Conservation (phyloP, 2,113 vertebrate genomes). For the Mugil cephalus region DNA sequence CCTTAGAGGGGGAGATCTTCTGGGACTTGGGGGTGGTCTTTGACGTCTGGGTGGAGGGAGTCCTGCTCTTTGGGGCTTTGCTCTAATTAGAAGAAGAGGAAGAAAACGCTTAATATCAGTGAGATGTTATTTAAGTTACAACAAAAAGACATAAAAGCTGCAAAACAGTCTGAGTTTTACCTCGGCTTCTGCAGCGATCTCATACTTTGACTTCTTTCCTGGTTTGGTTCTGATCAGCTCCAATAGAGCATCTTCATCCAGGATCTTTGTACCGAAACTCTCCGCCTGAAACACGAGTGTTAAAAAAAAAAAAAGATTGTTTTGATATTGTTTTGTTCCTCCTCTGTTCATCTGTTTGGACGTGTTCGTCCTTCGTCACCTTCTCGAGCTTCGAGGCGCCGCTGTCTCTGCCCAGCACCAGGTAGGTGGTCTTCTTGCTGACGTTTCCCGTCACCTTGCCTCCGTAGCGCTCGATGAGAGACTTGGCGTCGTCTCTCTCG, state of each 20-base stretch:
- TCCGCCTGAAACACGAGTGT: constrained; percentile 85
- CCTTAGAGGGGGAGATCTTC: constrained; percentile 79
- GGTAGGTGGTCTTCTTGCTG: constrained; percentile 95
- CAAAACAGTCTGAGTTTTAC: constrained; percentile 69
- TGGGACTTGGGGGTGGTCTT: constrained; percentile 69
- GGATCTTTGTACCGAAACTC: constrained; percentile 90
- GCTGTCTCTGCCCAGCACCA: constrained; percentile 93
- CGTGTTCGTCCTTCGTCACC: constrained; percentile 73
- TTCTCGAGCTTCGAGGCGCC: constrained; percentile 94
- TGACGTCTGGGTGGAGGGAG: constrained; percentile 46
- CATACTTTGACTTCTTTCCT: constrained; percentile 96
- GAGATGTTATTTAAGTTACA: too few species aligned
- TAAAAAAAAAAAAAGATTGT: too few species aligned
- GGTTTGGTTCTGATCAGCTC: constrained; percentile 93
- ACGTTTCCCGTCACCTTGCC: constrained; percentile 96
- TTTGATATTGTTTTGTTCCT: background rate
- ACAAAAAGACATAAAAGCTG: too few species aligned
- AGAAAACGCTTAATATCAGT: background rate
- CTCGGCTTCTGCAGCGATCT: constrained; percentile 92
- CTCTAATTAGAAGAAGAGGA: constrained; percentile 47
- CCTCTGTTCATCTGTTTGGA: too few species aligned
- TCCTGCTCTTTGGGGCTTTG: constrained; percentile 72
- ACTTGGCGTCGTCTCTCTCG: constrained; percentile 94
- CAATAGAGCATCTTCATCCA: constrained; percentile 94
- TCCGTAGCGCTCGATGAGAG: constrained; percentile 94